A percentile compares a stretch with the other conserved stretches of the same genome.
phyloP scores from a whole-genome alignment of 2,113 vertebrate species.

The Muscicapa adusta region DNA sequence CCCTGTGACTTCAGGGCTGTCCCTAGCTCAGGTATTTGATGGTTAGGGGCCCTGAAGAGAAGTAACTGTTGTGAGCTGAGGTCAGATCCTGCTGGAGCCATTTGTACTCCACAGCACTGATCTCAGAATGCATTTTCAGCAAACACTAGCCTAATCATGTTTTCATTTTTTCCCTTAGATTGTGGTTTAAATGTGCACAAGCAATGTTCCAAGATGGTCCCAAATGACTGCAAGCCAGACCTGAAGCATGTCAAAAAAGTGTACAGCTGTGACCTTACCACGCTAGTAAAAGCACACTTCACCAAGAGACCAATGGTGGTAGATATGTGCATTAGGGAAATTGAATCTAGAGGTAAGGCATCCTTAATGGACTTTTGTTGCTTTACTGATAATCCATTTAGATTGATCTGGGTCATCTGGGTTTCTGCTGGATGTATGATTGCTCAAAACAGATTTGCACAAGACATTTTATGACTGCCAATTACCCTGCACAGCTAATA shows the following conservation, averaged over 20 bases:
- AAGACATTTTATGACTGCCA: not conserved
- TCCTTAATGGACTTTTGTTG: not conserved
- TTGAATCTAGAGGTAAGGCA: slow-evolving; percentile 90
- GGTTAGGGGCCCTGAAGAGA: not conserved
- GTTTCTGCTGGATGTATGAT: not conserved
- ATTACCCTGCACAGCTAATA: not conserved
- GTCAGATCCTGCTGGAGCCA: not conserved
- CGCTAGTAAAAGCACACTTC: slow-evolving; percentile 95
- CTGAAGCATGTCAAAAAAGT: slow-evolving; percentile 85
- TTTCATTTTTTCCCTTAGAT: slow-evolving; percentile 72
- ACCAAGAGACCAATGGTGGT: slow-evolving; percentile 97
- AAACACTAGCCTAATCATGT: not conserved
- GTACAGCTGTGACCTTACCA: slow-evolving; percentile 98
- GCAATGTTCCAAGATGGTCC: slow-evolving; percentile 95
- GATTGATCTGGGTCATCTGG: not conserved
- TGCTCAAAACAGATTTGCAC: not conserved
- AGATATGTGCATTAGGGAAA: slow-evolving; percentile 98
- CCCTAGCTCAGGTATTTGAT: accelerated
- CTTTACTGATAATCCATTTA: not conserved
- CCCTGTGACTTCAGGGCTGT: not conserved
- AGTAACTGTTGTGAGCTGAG: not conserved
- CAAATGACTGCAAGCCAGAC: slow-evolving; percentile 95
- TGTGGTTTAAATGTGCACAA: slow-evolving; percentile 98
- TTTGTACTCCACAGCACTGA: not conserved
- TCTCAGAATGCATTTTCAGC: not conserved